A percentile compares a stretch with the other conserved stretches of the same genome.
Conservation (phyloP, 2,113 vertebrate species). For the Sphyrna mokarran region DNA sequence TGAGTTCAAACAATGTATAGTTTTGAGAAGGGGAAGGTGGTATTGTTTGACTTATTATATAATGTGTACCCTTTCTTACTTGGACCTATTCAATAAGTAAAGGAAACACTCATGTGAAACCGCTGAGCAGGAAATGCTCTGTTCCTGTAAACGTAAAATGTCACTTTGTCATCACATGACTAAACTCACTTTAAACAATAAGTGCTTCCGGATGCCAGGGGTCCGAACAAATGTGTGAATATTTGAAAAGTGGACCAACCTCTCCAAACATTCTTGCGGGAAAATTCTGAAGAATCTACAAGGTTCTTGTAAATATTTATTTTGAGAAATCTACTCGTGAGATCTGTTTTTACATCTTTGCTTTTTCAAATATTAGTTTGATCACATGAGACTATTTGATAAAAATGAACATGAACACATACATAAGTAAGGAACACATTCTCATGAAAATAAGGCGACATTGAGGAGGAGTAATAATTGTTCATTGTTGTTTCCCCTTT, state of each 20-base stretch:
- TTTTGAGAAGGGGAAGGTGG: constrained; percentile 12
- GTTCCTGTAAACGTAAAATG: constrained; percentile 64
- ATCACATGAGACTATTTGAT: background rate
- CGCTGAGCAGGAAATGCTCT: constrained; percentile 71
- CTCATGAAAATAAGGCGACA: constrained; percentile 50
- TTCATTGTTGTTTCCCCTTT: constrained; percentile 41
- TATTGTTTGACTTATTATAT: constrained; percentile 21
- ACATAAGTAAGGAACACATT: constrained; percentile 43
- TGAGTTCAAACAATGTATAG: background rate
- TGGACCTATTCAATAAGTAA: constrained; percentile 18
- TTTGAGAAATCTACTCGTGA: constrained; percentile 40
- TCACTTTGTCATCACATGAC: constrained; percentile 53
- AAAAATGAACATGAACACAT: background rate
- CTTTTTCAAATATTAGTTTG: background rate
- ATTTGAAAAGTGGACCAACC: constrained; percentile 50
- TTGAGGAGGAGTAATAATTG: constrained; percentile 43
- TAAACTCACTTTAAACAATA: constrained; percentile 69
- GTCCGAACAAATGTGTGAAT: constrained; percentile 66
- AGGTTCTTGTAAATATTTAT: constrained; percentile 63
- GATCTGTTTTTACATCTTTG: background rate
- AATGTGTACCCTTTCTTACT: constrained; percentile 31
- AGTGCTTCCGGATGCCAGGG: constrained; percentile 72
- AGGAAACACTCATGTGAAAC: constrained; percentile 74
- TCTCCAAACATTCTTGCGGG: constrained; percentile 51
- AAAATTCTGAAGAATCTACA: constrained; percentile 53